Evolutionary conservation across 2,113 vertebrate genomes (phyloP), one percentile per base, ranked within the genome.

Genomic region (Passer montanus): DNA sequence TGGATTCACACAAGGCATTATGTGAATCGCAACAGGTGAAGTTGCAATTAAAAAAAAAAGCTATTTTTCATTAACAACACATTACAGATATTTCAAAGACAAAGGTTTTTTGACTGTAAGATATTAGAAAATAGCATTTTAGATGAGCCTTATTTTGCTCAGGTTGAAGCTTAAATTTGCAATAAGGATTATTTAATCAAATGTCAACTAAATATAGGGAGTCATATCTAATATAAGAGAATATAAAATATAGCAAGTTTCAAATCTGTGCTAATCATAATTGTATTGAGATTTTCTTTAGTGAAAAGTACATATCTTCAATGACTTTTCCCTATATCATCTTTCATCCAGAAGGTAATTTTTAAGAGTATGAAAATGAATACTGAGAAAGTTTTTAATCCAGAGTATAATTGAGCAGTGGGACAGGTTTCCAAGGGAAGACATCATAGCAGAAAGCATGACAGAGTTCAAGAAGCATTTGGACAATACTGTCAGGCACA

Each of bases 1-100:
- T 9, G 15, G 20, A 39, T 3, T 24, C 27, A 7, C 7, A 15
- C 0, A 0, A 58, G 26, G 1, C 12, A 37, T 11, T 43, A 9
- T n/a, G 18, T 2, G 43, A 78, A 74, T 43, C 2, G 0, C 23
- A 78, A 24, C 5, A 31, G 7, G 6, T 31, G 18, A 84, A 87
- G 11, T 3, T 60, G 9, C 2, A 31, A 35, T 63, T 27, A 4
- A 2, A 80, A 81, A 69, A 77, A 58, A 63, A 66, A 89, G 0
- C 2, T 47, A 14, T 33, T 76, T 94, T 67, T 31, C 15, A 50
- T 8, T 81, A 63, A 30, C 2, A 62, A 2, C 3, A 27, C 4
- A 9, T 59, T 77, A 37, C 4, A 62, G 14, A 46, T 3, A 39
- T 53, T 62, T 77, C n/a, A 89, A 85, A 90, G 22, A 23, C 4